A percentile compares a stretch with the other conserved stretches of the same genome.
Conservation (phyloP, 2,888 invertebrate genomes). For the Gasteruption jaculator region DNA sequence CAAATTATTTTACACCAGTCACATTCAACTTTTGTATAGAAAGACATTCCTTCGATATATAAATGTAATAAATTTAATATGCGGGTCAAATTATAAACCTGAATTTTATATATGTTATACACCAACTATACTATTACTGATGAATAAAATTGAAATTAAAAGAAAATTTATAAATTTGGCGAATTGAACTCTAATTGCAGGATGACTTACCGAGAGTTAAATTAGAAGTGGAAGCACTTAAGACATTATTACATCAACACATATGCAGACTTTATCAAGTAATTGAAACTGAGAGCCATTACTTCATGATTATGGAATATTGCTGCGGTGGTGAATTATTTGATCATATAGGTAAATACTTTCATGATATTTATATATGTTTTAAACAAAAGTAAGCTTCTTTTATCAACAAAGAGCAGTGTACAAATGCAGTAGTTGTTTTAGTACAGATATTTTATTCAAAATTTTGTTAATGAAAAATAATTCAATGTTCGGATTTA, state of each 20-base stretch:
- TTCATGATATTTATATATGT: too few relatives aligned
- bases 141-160: too few relatives aligned
- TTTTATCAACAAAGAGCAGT: too few relatives aligned
- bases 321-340: constrained; percentile 81
- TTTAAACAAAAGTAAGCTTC: too few relatives aligned
- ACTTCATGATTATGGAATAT: constrained; percentile 77
- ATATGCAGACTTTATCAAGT: constrained; percentile 77
- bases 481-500: too few relatives aligned
- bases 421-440: neutral
- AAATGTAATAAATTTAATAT: neutral
- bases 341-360: constrained; percentile 72
- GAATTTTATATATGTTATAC: too few relatives aligned
- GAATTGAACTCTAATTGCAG: too few relatives aligned
- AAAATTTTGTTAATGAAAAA: constrained; percentile 8
- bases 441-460: neutral
- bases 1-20: too few relatives aligned
- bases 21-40: too few relatives aligned
- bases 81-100: too few relatives aligned
- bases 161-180: too few relatives aligned
- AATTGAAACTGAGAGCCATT: constrained; percentile 69
- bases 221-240: constrained; percentile 70
- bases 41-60: neutral
- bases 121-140: too few relatives aligned
- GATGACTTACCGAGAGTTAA: constrained; percentile 69
- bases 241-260: constrained; percentile 66